Conservation (phyloP, 2,888 invertebrate species). For the Tachina grossa region DNA sequence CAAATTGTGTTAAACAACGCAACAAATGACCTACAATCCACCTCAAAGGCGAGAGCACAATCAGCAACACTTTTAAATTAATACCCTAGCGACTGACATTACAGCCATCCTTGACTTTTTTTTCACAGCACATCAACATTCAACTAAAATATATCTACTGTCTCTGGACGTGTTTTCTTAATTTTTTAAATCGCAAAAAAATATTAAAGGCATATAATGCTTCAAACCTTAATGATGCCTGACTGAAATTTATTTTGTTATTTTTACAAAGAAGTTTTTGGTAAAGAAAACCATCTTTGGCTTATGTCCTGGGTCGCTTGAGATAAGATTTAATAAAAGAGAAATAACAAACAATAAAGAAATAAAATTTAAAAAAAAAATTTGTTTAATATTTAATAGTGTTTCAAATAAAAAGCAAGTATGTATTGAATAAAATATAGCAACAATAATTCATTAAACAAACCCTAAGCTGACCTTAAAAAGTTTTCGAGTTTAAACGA, state of each 20-base stretch:
- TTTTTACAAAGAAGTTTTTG: not conserved
- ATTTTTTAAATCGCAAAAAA: constrained; percentile 54
- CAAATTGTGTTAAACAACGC: not conserved
- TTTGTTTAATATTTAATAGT: no score
- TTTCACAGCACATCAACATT: no score
- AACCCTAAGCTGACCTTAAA: no score
- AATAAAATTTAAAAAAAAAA: not conserved
- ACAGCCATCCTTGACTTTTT: no score
- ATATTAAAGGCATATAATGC: constrained; percentile 16
- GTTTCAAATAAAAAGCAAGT: no score
- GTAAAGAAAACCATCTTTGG: not conserved
- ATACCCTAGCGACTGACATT: not conserved
- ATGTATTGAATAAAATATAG: no score
- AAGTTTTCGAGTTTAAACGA: no score
- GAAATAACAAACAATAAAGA: not conserved
- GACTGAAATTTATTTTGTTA: not conserved
- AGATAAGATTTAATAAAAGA: not conserved
- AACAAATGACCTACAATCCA: constrained; percentile 1
- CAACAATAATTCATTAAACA: no score
- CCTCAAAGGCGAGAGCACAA: not conserved
- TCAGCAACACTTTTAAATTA: constrained; percentile 7
- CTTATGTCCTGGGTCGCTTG: not conserved
- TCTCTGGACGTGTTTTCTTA: constrained; percentile 24
- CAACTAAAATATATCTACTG: not conserved
- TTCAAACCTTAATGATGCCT: constrained; percentile 13